Base-by-base conservation (phyloP, 1,140 invertebrate species). In the Drepana arcuata region DNA sequence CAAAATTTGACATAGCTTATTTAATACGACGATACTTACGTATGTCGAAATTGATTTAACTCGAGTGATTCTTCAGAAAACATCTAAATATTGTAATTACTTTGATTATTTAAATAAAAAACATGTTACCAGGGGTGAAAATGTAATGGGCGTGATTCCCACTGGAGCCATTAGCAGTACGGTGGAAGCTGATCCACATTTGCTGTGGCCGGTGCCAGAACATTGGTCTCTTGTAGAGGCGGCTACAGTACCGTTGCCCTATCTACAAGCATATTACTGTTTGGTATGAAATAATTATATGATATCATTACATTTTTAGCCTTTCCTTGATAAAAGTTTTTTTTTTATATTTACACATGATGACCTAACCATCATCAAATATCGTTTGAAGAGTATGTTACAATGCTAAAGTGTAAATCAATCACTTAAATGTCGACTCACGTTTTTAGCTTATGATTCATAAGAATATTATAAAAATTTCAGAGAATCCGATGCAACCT, bases 211-310 rank as follows among this genome's bases (percentile, higher is more conserved):
- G 0, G 80, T 95, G 7, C 93, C 93, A 1, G 78, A 89, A 0
- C 43, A 83, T 9, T 94, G 92, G 92, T 86, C 72, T 0, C 51
- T 95, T 2, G 88, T 90, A 59, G 90, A 94, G 13, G 93, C 93
- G 3, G 90, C 91, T 0, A 93, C 92, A 1, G 86, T 95, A 1
- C 92, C 93, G 1, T 25, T 74, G n/a, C 48, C 66, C 0, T 74
- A 66, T 30, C 38, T 47, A 4, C 16, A 63, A 6, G 68, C 67
- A 1, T 75, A 57, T 16, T 70, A 88, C 85, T 34, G 89, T 87
- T 10, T 94, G 27, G 67, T 72, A 43, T n/a, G n/a, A 56, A 44
- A 43, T 23, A n/a, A 15, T 21, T 21, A 21, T 21, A 5, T 21
- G 9, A 5, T 21, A 5, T 21, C 4, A 9, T 21, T 21, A 21